Evolutionary conservation across 1,140 invertebrate genomes (phyloP), one percentile per base, ranked within the genome.

Genomic region (Meloidogyne exigua): DNA sequence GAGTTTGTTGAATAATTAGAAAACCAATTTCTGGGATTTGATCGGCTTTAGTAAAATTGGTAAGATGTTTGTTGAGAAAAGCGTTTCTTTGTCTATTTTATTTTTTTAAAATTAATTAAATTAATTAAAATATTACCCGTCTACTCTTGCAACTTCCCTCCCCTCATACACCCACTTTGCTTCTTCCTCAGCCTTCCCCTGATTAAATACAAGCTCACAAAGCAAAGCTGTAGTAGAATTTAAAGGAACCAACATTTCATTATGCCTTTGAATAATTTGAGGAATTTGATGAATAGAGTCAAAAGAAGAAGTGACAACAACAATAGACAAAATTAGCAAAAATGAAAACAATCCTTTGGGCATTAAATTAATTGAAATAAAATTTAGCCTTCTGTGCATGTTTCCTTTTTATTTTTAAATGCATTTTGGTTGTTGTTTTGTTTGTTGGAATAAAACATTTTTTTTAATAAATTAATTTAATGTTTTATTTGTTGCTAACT

Each of bases 151-250:
- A 23, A 73, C 57, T 64, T 73, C 72, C n/a, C 39, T 73, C 4
- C 72, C 72, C 32, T 73, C 72, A n/a, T 32, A 23, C 18, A 73
- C 28, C 72, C 72, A 73, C 65, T 28, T 73, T n/a, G 72, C 72
- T 57, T 73, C 49, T 4, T 32, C 39, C 2, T 57, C 26, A 23
- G 49, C n/a, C 15, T 21, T 9, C 15, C 36, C 26, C 10, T 64
- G 44, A 23, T 73, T 66, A 65, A 73, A 73, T 12, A 73, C 72
- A 26, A 65, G 72, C 57, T 73, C 72, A 36, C 72, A 73, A 32
- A 73, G 62, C 11, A 73, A 39, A 25, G 72, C 72, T 13, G 57
- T 73, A 10, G 72, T 73, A 18, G 72, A 73, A 28, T 73, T 73
- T 26, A 73, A 42, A 21, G 72, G 72, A 21, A 73, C 72, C 4